Evolutionary conservation across 2,113 vertebrate species (phyloP).

Genomic region (Tauraco erythrolophus): DNA sequence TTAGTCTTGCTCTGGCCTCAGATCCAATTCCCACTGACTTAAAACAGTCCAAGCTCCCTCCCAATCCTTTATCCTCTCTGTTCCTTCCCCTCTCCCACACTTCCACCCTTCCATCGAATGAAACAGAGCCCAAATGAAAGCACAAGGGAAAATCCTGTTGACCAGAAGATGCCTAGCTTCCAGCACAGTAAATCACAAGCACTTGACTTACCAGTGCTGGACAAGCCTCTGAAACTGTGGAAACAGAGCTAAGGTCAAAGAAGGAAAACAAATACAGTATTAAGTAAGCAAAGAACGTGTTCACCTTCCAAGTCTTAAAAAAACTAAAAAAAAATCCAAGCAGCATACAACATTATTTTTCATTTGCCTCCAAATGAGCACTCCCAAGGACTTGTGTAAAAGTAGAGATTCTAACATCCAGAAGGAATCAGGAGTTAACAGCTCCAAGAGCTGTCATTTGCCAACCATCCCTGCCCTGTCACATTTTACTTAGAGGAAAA

Average conservation of each 20-base stretch:
- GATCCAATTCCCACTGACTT: background rate
- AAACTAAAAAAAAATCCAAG: background rate
- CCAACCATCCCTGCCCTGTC: background rate
- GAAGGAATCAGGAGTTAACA: background rate
- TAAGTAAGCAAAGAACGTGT: background rate
- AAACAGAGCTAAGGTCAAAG: background rate
- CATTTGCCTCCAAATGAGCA: background rate
- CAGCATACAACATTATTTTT: background rate
- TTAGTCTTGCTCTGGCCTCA: background rate
- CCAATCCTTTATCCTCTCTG: background rate
- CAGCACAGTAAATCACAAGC: no score
- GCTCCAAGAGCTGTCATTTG: background rate
- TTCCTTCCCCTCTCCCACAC: background rate
- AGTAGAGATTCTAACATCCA: accelerated
- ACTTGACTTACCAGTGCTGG: background rate
- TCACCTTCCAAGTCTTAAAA: background rate
- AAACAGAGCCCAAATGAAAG: background rate
- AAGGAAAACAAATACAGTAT: background rate
- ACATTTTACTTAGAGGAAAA: background rate
- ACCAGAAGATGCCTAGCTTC: background rate
- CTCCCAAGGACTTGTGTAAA: background rate
- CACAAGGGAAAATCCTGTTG: background rate
- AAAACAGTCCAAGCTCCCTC: background rate
- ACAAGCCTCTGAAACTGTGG: background rate
- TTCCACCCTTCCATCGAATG: background rate